Evolutionary conservation across 2,797 vertebrate species (phyloP).

Genomic region (Ciconia nigra): DNA sequence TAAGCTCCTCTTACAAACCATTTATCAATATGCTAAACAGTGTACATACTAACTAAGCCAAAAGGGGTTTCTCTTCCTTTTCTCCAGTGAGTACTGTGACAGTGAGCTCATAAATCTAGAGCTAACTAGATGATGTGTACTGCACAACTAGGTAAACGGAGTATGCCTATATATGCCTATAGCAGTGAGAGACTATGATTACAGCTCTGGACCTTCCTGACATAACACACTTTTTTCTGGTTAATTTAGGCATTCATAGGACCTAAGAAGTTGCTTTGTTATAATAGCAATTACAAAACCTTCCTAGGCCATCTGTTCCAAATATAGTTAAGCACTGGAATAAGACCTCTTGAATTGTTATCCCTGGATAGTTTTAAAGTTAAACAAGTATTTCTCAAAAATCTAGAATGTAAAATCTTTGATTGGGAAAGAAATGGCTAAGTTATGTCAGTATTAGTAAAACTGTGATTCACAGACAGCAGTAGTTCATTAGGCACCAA

Average conservation of each 20-base stretch:
- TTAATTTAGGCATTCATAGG: neutral
- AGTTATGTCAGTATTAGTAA: neutral
- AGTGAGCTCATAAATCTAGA: neutral
- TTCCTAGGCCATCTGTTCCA: neutral
- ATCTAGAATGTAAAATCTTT: neutral
- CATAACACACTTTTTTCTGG: neutral
- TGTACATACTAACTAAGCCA: accelerated
- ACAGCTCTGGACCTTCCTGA: neutral
- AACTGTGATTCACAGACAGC: neutral
- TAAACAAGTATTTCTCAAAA: neutral
- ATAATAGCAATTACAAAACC: neutral
- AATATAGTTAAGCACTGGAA: neutral
- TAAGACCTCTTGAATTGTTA: neutral
- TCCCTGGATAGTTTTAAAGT: neutral
- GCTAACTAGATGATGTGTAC: neutral
- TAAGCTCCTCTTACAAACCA: neutral
- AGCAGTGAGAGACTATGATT: neutral
- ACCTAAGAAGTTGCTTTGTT: neutral
- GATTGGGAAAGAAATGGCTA: neutral
- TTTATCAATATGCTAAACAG: neutral
- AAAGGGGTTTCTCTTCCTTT: neutral
- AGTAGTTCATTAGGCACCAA: neutral
- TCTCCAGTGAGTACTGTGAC: neutral
- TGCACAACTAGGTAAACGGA: neutral
- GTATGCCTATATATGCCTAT: too few relatives aligned